Base-by-base conservation (phyloP, 1,140 invertebrate species). In the Procambarus virginalis region DNA sequence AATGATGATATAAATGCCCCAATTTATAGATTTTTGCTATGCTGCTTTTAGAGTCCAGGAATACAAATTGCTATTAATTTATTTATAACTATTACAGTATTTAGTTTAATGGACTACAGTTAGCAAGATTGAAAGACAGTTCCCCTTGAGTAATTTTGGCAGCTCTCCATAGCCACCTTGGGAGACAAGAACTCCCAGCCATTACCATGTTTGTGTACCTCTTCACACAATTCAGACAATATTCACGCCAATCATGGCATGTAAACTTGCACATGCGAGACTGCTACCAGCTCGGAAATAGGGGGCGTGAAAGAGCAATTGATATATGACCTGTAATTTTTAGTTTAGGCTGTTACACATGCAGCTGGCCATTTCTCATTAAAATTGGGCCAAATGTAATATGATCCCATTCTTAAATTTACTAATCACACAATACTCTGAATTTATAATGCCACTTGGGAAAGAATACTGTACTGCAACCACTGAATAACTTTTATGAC, bases 161-260 rank as follows among this genome's bases (percentile, higher is more conserved):
- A 14, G 76, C 46, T 3, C 46, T 78, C 8, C 76, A 12, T 14
- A n/a, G 20, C 12, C 76, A 78, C 46, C 46, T 10, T 49, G 51
- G 51, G 79, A 81, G 6, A 34, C 64, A 58, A 22, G 58, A 68
- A 48, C 64, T 48, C 51, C 12, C 51, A 55, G 60, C 64, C 79
- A 73, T 80, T 79, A 75, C 77, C 78, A 81, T 68, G 12, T 88
- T 88, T 88, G 86, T 88, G 86, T 79, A 88, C 84, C 84, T 86
- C 86, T 73, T 88, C 68, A 88, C 78, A 88, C 78, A 64, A 45
- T 88, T 82, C 79, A 80, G 86, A 86, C 58, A 79, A 86, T 48
- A 58, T 49, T 58, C 20, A 60, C 75, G 78, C 79, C 86, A 88
- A 45, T 22, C 9, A 70, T 64, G n/a, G 64, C 78, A 49, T 9